Conservation (phyloP, 2,888 invertebrate species). For the Lathronympha strigana region DNA sequence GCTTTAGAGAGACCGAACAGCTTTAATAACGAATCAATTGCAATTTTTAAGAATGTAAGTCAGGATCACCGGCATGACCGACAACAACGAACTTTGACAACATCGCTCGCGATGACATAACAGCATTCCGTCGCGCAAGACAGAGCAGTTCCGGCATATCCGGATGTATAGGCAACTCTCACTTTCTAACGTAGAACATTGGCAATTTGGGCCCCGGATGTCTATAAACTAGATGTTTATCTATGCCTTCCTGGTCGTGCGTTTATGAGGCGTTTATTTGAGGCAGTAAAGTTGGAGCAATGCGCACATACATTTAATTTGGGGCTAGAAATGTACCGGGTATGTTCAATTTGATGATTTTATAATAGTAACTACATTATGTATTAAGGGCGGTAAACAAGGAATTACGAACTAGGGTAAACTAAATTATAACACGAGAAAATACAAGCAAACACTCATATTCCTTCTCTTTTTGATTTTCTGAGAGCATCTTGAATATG, state of each 20-base stretch:
- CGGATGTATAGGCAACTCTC: constrained; percentile 55
- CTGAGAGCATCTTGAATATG: too few species aligned
- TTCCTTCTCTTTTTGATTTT: too few species aligned
- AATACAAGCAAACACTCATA: background rate
- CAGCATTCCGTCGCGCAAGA: constrained; percentile 53
- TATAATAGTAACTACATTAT: too few species aligned
- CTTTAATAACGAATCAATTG: too few species aligned
- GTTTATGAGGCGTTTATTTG: constrained; percentile 5
- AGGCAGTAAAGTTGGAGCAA: constrained; percentile 16
- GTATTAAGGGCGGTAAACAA: too few species aligned
- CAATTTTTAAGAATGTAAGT: background rate
- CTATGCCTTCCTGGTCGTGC: constrained; percentile 15
- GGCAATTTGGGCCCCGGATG: constrained; percentile 48
- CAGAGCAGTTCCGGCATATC: constrained; percentile 64
- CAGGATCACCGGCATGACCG: constrained; percentile 26
- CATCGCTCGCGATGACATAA: constrained; percentile 48
- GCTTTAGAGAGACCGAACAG: too few species aligned
- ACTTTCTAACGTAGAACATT: constrained; percentile 47
- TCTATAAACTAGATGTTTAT: constrained; percentile 16
- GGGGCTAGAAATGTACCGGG: background rate
- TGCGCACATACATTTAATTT: background rate
- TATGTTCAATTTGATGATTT: background rate
- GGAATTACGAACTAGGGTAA: too few species aligned
- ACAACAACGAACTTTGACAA: too few species aligned
- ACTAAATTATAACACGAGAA: too few species aligned